These are phyloP conservation scores for Actinemys pallida DNA, from an alignment of 2,113 vertebrate genomes.

Conservation along the genomic window DNA sequence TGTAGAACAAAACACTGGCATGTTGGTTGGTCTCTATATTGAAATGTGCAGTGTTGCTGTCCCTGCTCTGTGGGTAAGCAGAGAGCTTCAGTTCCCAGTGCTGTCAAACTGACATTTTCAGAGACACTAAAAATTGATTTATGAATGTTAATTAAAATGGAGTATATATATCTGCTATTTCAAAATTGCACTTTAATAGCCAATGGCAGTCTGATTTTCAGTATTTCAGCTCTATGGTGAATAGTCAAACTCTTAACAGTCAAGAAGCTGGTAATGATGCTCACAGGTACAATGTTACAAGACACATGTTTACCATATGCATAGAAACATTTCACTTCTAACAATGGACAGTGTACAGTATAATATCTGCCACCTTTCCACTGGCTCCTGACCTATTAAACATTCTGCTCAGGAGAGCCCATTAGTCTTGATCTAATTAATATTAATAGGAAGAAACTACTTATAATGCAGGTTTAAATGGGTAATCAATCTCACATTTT, in stretches of 20 bases:
- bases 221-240: fast-evolving
- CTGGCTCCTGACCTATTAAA: constrained; percentile 60
- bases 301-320: fast-evolving
- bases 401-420: constrained; percentile 48
- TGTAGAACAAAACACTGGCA: not conserved
- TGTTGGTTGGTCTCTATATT: not conserved
- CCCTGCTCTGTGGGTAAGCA: not conserved
- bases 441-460: constrained; percentile 29
- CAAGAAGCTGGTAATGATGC: not conserved
- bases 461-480: constrained; percentile 36
- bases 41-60: not conserved
- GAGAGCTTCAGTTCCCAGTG: fast-evolving
- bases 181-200: not conserved
- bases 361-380: constrained; percentile 52
- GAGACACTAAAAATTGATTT: not conserved
- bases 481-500: constrained; percentile 16
- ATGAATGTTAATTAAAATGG: not conserved
- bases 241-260: not conserved
- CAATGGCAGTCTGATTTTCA: not conserved
- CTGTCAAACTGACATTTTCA: not conserved
- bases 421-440: constrained; percentile 70
- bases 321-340: not conserved
- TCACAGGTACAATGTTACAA: not conserved
- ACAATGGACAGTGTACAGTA: not conserved
- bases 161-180: not conserved